Conservation (phyloP, 2,888 invertebrate genomes). For the Rapana venosa region DNA sequence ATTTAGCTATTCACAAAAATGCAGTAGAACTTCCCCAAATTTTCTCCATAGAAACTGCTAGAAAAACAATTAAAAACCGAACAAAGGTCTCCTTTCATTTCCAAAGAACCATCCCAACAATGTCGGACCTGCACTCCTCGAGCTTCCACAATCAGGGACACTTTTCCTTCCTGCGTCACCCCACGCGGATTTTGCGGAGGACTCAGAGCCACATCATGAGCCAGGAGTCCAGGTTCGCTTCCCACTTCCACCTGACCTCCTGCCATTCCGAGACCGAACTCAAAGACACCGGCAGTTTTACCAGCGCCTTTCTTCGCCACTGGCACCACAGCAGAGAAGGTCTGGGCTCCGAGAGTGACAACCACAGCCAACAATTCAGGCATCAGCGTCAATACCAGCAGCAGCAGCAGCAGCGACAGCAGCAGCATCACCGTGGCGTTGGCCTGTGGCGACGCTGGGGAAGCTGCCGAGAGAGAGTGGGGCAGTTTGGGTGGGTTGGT, state of each 20-base stretch:
- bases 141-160: neutral
- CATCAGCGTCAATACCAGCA: neutral
- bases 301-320: neutral
- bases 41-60: neutral
- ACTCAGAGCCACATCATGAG: conserved; percentile 19
- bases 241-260: neutral
- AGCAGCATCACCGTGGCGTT: conserved; percentile 1
- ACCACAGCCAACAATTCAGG: neutral
- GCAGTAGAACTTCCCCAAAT: neutral
- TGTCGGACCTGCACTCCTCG: neutral
- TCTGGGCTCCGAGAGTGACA: neutral
- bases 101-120: neutral
- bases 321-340: neutral
- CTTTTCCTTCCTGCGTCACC: conserved; percentile 12
- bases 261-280: neutral
- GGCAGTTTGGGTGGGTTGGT: conserved; percentile 14
- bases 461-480: neutral
- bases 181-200: conserved; percentile 19
- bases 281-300: neutral
- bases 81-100: neutral
- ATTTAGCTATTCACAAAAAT: neutral
- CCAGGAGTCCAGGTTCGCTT: neutral
- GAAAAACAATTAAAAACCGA: neutral
- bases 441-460: neutral
- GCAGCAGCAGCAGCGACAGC: neutral